These are phyloP conservation scores for Limulus polyphemus DNA, from an alignment of 2,888 invertebrate genomes.

Conservation along the genomic window DNA sequence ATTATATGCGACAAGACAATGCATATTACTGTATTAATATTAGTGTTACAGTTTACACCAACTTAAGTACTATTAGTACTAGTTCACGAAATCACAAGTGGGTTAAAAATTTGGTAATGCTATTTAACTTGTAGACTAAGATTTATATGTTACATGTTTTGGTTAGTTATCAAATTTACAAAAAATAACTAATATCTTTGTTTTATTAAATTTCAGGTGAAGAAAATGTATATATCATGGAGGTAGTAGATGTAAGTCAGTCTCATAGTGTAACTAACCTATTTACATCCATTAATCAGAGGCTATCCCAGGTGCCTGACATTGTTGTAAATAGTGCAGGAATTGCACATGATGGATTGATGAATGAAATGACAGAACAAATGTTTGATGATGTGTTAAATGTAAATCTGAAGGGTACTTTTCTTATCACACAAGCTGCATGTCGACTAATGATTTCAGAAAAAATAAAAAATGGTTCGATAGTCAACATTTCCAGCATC, in stretches of 20 bases:
- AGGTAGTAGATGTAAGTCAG: slow-evolving; percentile 54
- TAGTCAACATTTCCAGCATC: slow-evolving; percentile 70
- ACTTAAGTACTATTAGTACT: no score
- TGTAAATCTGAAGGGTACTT: slow-evolving; percentile 67
- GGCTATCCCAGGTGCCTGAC: slow-evolving; percentile 56
- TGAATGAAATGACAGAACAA: slow-evolving; percentile 65
- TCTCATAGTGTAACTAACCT: slow-evolving; percentile 49
- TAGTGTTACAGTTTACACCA: no score
- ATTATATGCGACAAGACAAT: no score
- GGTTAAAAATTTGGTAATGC: no score
- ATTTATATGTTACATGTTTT: no score
- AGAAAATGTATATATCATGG: slow-evolving; percentile 18
- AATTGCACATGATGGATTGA: slow-evolving; percentile 68
- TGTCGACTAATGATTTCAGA: slow-evolving; percentile 55
- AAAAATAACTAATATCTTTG: neutral
- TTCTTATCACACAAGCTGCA: slow-evolving; percentile 41
- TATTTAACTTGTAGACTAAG: no score
- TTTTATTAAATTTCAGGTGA: neutral
- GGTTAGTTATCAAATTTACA: neutral
- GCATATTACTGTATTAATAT: no score
- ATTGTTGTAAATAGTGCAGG: slow-evolving; percentile 82
- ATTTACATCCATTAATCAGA: slow-evolving; percentile 45
- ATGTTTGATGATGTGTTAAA: slow-evolving; percentile 70
- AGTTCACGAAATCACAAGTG: no score
- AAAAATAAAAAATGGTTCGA: slow-evolving; percentile 48